Percentiles rank a stretch among this genome's conserved stretches.
Conservation (phyloP, 2,797 vertebrate species). For the Rhincodon typus region DNA sequence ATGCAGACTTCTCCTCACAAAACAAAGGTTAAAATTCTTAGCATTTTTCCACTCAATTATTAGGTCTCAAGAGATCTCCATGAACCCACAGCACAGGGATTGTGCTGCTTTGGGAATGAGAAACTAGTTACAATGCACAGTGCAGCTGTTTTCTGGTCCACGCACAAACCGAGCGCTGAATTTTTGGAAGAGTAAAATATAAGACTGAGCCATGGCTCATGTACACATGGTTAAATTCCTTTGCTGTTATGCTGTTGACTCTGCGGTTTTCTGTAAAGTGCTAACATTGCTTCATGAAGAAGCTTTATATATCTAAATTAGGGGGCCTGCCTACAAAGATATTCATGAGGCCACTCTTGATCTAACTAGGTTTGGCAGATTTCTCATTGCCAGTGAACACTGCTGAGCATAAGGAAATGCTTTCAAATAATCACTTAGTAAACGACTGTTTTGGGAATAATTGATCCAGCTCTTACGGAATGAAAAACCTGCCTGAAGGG, state of each 20-base stretch:
- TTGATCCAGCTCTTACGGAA: conserved; percentile 16
- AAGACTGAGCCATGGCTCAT: background rate
- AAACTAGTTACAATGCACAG: background rate
- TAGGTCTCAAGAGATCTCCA: background rate
- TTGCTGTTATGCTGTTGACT: background rate
- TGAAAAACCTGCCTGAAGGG: conserved; percentile 16
- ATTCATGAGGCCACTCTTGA: background rate
- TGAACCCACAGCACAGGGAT: background rate
- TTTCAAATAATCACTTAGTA: conserved; percentile 35
- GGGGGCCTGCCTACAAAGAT: background rate
- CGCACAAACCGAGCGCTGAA: background rate
- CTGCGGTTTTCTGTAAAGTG: background rate
- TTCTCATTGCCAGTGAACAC: background rate
- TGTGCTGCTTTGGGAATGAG: background rate
- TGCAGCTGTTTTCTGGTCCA: background rate
- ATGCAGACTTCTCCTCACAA: background rate
- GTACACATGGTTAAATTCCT: background rate
- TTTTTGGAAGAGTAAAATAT: background rate
- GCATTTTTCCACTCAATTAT: background rate
- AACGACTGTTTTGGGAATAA: conserved; percentile 29
- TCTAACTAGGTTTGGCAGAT: background rate
- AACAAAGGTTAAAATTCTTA: conserved; percentile 11
- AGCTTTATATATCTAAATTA: conserved; percentile 22
- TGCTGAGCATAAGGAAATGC: conserved; percentile 17
- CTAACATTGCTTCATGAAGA: background rate